Percentiles rank a stretch among this genome's conserved stretches.
These are phyloP conservation scores for Phenganax marumi DNA, from an alignment of 92 coral and sea anemone genomes.

Conservation along the genomic window DNA sequence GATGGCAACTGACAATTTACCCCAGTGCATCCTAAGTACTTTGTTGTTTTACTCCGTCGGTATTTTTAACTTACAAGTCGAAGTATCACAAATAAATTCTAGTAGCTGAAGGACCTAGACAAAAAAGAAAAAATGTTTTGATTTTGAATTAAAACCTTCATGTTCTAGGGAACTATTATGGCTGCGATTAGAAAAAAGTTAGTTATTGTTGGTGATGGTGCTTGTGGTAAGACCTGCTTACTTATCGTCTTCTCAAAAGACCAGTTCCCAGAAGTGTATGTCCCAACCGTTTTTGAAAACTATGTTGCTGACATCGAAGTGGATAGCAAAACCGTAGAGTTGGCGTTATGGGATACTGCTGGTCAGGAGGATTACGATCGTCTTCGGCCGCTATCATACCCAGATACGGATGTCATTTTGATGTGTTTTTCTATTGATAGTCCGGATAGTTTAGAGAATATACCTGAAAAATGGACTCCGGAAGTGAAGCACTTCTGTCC, in stretches of 20 bases:
- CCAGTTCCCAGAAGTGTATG: constrained; percentile 95
- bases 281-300: constrained; percentile 94
- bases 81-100: no score
- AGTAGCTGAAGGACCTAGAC: no score
- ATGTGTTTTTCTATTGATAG: constrained; percentile 98
- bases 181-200: constrained; percentile 90
- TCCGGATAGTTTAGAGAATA: constrained; percentile 96
- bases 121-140: no score
- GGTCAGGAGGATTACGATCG: constrained; percentile 97
- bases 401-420: constrained; percentile 91
- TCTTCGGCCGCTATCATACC: constrained; percentile 90
- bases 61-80: no score
- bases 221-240: constrained; percentile 96
- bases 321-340: constrained; percentile 80
- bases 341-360: constrained; percentile 95
- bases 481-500: constrained; percentile 98
- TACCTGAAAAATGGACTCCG: constrained; percentile 98
- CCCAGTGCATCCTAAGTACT: no score
- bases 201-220: constrained; percentile 97
- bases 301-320: constrained; percentile 93
- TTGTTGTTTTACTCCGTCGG: no score
- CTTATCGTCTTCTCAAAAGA: constrained; percentile 95
- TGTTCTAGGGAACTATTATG: constrained; percentile 44
- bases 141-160: no score
- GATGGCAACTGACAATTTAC: no score